These are phyloP conservation scores for Microdon myrmicae DNA, from an alignment of 2,888 invertebrate genomes.

Conservation along the genomic window DNA sequence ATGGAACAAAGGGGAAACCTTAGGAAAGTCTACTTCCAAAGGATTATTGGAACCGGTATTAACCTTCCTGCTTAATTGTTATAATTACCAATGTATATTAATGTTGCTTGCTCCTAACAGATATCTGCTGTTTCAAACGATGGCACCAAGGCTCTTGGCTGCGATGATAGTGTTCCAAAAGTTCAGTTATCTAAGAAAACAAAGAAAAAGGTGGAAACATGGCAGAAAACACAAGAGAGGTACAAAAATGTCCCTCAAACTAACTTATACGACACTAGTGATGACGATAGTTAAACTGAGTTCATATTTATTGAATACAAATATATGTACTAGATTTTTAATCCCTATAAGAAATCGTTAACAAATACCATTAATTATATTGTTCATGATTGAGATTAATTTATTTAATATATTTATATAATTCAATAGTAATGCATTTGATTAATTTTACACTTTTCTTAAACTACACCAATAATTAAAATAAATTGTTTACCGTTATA, in stretches of 20 bases:
- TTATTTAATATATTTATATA: too few relatives aligned
- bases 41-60: constrained; percentile 83
- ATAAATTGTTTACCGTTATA: too few relatives aligned
- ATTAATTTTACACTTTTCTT: too few relatives aligned
- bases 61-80: constrained; percentile 54
- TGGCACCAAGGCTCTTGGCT: constrained; percentile 74
- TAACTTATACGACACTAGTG: constrained; percentile 59
- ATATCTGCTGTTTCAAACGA: constrained; percentile 72
- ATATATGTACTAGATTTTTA: constrained; percentile 51
- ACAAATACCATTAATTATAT: too few relatives aligned
- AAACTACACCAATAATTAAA: too few relatives aligned
- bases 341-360: too few relatives aligned
- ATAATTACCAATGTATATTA: constrained; percentile 2
- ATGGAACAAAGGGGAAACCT: constrained; percentile 90
- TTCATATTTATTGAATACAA: constrained; percentile 59
- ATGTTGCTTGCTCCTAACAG: constrained; percentile 65
- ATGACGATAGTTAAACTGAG: constrained; percentile 56
- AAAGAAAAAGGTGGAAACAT: constrained; percentile 59
- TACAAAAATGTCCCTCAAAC: constrained; percentile 56
- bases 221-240: constrained; percentile 63
- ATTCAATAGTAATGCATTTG: too few relatives aligned
- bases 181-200: constrained; percentile 48
- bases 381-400: too few relatives aligned
- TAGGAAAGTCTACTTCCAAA: constrained; percentile 80
- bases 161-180: constrained; percentile 58